A percentile compares a stretch with the other conserved stretches of the same genome.
These are phyloP conservation scores for Callorhinus ursinus DNA, from an alignment of 2,113 vertebrate species.

Conservation along the genomic window DNA sequence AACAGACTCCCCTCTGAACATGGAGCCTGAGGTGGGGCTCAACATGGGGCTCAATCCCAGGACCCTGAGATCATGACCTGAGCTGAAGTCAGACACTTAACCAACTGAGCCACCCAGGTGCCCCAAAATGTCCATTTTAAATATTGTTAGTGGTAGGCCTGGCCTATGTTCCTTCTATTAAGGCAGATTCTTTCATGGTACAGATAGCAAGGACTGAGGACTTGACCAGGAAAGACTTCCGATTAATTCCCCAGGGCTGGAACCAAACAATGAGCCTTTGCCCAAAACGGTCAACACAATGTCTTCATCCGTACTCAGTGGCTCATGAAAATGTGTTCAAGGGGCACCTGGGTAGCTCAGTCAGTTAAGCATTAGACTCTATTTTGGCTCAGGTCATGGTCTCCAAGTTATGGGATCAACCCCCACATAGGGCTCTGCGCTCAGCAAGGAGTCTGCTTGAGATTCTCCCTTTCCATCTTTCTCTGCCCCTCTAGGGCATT, in stretches of 20 bases:
- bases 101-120: background rate
- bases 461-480: background rate
- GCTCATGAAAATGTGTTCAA: constrained; percentile 81
- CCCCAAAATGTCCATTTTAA: constrained; percentile 78
- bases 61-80: background rate
- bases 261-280: constrained; percentile 83
- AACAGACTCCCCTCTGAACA: background rate
- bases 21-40: background rate
- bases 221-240: constrained; percentile 79
- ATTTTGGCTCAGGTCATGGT: background rate
- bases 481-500: background rate
- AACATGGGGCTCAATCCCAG: background rate
- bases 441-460: background rate
- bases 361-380: background rate
- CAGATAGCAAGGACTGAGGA: constrained; percentile 75
- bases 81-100: background rate
- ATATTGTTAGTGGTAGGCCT: constrained; percentile 77
- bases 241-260: constrained; percentile 85
- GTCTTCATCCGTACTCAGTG: constrained; percentile 82
- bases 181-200: constrained; percentile 80
- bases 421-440: background rate
- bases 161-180: constrained; percentile 77
- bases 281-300: constrained; percentile 74
- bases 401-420: background rate
- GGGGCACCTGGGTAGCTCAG: background rate